These are phyloP conservation scores for Ascaphus truei DNA, from an alignment of 2,113 vertebrate genomes.

Conservation along the genomic window DNA sequence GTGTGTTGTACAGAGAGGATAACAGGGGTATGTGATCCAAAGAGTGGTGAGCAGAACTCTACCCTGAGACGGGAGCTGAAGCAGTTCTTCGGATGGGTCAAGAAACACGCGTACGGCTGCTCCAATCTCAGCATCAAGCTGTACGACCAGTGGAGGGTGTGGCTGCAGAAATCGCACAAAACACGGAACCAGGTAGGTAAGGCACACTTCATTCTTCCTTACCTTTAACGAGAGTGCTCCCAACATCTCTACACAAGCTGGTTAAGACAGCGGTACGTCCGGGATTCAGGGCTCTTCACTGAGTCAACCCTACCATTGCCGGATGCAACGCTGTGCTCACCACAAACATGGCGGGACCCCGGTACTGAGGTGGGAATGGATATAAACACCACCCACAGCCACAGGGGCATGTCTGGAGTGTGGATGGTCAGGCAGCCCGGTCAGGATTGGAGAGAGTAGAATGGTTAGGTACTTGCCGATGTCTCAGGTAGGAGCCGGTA, in stretches of 20 bases:
- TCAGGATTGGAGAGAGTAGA: too few relatives aligned
- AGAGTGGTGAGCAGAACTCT: constrained; percentile 87
- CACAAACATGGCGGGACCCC: too few relatives aligned
- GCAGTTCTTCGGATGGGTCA: constrained; percentile 96
- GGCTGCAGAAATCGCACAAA: constrained; percentile 98
- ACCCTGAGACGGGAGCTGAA: constrained; percentile 90
- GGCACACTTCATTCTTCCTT: constrained; percentile 53
- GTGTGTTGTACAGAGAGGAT: constrained; percentile 57
- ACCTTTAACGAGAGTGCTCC: background rate
- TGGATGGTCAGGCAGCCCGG: too few relatives aligned
- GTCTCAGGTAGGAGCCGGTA: too few relatives aligned
- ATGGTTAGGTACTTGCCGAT: too few relatives aligned
- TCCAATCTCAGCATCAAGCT: constrained; percentile 95
- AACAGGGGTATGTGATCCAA: constrained; percentile 83
- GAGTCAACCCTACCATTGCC: too few relatives aligned
- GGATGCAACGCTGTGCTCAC: too few relatives aligned
- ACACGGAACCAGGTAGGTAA: constrained; percentile 96
- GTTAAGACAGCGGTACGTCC: too few relatives aligned
- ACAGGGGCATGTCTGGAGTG: too few relatives aligned
- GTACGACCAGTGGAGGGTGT: constrained; percentile 96
- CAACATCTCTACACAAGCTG: background rate
- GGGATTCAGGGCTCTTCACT: too few relatives aligned
- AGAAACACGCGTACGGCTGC: constrained; percentile 91
- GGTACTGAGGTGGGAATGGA: too few relatives aligned
- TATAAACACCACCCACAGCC: too few relatives aligned